Base-by-base conservation (phyloP, 2,888 invertebrate species). In the Merodon equestris region DNA sequence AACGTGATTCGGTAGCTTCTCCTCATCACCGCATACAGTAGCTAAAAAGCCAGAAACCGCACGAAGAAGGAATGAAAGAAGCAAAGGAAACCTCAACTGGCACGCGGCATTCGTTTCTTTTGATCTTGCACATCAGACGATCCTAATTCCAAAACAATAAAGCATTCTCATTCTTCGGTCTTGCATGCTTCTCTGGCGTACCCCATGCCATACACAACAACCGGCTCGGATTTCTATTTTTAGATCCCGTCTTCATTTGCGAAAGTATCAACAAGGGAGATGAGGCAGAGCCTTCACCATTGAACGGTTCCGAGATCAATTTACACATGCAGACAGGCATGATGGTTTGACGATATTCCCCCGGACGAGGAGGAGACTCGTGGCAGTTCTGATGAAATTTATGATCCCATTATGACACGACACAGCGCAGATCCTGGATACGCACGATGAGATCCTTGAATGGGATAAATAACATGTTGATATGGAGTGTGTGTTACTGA, bases 101-200 rank as follows among this genome's bases (percentile, higher is more conserved):
- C 75, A 71, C 71, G 64, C 75, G 70, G 53, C 70, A 54, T 38
- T 64, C 27, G 53, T 54, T 71, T n/a, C 70, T 54, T 76, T 75
- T 75, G 75, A 75, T 75, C 70, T 76, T n/a, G 5, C 27, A 40
- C 40, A 63, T 70, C 70, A 34, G 47, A 75, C 68, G 68, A 67
- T 56, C 60, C 44, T 17, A 56, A 57, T 50, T 45, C 45, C 36
- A 27, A 7, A 27, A 27, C 27, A 27, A 27, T 27, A 27, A 27
- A 27, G 7, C 27, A 7, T 27, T 27, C 27, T 27, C 27, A 27
- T 27, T 27, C 27, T 27, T 27, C 27, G 2, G 27, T 27, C 58
- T n/a, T 45, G 7, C 47, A n/a, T 13, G 14, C 12, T 48, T 13
- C 5, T n/a, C 5, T n/a, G 40, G 13, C 27, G n/a, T 9, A 1